Base-by-base conservation (phyloP, 2,113 vertebrate species). In the Thalassarche chlororhynchos region DNA sequence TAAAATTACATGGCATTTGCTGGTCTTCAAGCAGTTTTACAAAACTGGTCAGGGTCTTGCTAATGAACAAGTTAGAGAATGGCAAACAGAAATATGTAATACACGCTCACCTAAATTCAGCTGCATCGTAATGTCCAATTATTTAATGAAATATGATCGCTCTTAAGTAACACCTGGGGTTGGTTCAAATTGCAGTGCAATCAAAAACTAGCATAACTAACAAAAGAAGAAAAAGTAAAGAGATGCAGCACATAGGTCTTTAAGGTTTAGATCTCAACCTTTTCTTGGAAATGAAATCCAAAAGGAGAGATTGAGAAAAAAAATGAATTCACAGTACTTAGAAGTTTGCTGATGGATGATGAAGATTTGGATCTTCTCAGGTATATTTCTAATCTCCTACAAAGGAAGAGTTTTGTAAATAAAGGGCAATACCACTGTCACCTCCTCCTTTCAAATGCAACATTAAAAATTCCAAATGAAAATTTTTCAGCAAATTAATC, bases 391-490 rank as follows among this genome's bases (percentile, higher is more conserved):
- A 69, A 46, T 36, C 12, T 60, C 29, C 14, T 57, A 26, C 6
- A 62, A 76, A 92, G 2, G 6, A 52, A 66, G 4, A 24, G 1
- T 23, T 57, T 52, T 68, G 9, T 47, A 40, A 74, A 58, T 34
- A 31, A 34, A 55, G 8, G 13, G 2, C 2, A 9, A 64, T 1
- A 6, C 4, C 32, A 69, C 5, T 3, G 2, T 40, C 8, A 54
- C 2, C 2, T 52, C 29, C 16, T 52, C 6, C 9, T 89, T 87
- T 38, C 21, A 89, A 84, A 80, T 32, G 4, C n/a, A 81, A 31
- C 11, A 28, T 20, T 44, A 61, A 94, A 91, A 81, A 34, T 49
- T 2, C 2, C 3, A 61, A 58, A 84, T 40, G 3, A 81, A 82
- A 40, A 5, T 0, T 12, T 2, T 16, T 79, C 32, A 42, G 34